Percentiles rank a stretch among this genome's conserved stretches.
Evolutionary conservation across 2,888 invertebrate species (phyloP).

Genomic region (Exocentrus adspersus): DNA sequence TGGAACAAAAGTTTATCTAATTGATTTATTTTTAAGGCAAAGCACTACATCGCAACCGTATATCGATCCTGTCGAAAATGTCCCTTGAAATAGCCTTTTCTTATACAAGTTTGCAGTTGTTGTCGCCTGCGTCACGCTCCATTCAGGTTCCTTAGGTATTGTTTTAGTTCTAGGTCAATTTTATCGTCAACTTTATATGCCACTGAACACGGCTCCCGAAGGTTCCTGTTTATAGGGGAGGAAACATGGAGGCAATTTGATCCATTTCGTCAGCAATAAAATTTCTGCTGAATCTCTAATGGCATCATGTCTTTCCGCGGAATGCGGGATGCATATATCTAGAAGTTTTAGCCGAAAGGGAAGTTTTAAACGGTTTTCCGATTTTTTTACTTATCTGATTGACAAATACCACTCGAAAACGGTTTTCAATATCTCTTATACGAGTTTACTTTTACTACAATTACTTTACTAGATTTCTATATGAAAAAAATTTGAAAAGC

Average conservation of each 20-base stretch:
- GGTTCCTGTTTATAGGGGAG: conserved; percentile 37
- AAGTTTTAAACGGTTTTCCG: conserved; percentile 1
- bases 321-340: conserved; percentile 18
- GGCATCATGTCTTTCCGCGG: conserved; percentile 39
- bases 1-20: too few relatives aligned
- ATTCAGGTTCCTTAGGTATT: conserved; percentile 22
- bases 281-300: conserved; percentile 51
- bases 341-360: background rate
- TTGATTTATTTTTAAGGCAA: too few relatives aligned
- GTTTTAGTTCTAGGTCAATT: conserved; percentile 32
- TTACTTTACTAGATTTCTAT: too few relatives aligned
- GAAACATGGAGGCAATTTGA: conserved; percentile 38
- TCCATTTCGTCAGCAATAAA: conserved; percentile 46
- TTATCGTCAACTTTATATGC: conserved; percentile 33
- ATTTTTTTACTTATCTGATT: too few relatives aligned
- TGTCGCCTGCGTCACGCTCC: conserved; percentile 9
- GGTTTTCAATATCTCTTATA: too few relatives aligned
- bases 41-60: background rate
- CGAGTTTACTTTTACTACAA: too few relatives aligned
- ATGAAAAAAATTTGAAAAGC: too few relatives aligned
- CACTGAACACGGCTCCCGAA: conserved; percentile 26
- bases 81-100: conserved; percentile 13
- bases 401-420: too few relatives aligned
- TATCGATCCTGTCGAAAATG: conserved; percentile 14
- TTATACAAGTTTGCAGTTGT: conserved; percentile 5